Percentiles rank a stretch among this genome's conserved stretches.
Evolutionary conservation across 2,888 invertebrate species (phyloP).

Genomic region (Hirtodrosophila trivittata): DNA sequence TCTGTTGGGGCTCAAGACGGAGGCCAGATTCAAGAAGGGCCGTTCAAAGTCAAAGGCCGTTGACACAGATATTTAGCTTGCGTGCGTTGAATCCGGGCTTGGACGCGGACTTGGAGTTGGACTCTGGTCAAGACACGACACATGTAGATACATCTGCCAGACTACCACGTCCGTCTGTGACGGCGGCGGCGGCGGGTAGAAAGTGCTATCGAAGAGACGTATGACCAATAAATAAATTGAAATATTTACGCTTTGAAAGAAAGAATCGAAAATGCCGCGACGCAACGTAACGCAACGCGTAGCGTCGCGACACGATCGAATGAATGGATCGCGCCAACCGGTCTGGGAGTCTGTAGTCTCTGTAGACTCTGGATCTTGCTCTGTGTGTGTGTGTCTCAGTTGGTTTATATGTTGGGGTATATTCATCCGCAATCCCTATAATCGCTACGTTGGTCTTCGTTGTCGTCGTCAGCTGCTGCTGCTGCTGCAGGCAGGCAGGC

Average conservation of each 20-base stretch:
- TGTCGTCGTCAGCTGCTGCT: constrained; percentile 6
- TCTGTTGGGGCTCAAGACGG: constrained; percentile 21
- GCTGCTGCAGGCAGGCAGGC: constrained; percentile 24
- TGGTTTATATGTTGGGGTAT: constrained; percentile 23
- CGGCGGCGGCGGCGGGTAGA: constrained; percentile 43
- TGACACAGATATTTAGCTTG: constrained; percentile 65
- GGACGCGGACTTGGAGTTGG: constrained; percentile 23
- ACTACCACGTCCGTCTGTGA: constrained; percentile 6
- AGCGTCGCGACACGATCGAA: constrained; percentile 1
- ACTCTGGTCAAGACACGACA: constrained; percentile 65
- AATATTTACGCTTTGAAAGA: constrained; percentile 69
- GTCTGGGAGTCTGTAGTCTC: constrained; percentile 47
- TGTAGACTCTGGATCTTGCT: constrained; percentile 30
- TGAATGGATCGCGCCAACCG: constrained; percentile 44
- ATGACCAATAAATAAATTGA: constrained; percentile 76
- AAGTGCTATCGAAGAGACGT: constrained; percentile 61
- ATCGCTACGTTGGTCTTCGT: constrained; percentile 61
- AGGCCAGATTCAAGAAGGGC: constrained; percentile 47
- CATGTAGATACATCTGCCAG: constrained; percentile 61
- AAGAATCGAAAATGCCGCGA: constrained; percentile 55
- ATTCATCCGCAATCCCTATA: constrained; percentile 67
- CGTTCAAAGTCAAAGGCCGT: constrained; percentile 62
- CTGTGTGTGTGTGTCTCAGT: constrained; percentile 38
- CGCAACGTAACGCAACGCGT: neutral
- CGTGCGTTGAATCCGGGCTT: constrained; percentile 49